Evolutionary conservation across 2,113 vertebrate genomes (phyloP).

Genomic region (Gorsachius goisagi): DNA sequence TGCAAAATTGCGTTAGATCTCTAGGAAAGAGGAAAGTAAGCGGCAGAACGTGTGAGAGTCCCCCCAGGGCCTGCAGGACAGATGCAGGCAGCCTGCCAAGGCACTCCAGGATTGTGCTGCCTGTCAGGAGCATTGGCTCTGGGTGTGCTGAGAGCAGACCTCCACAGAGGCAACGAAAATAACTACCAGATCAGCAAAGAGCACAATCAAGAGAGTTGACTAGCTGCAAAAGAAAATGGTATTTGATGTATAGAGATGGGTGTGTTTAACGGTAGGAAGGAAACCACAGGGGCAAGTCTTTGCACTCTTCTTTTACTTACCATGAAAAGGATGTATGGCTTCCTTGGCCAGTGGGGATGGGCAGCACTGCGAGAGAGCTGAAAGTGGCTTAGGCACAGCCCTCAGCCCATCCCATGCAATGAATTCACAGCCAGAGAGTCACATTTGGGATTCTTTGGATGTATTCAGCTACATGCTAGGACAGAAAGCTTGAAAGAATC

Average conservation of each 20-base stretch:
- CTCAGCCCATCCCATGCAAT: background rate
- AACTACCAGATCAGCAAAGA: constrained; percentile 51
- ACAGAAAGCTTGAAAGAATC: background rate
- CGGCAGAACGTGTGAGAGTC: background rate
- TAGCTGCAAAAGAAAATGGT: background rate
- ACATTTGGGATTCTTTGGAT: background rate
- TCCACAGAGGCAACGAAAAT: constrained; percentile 38
- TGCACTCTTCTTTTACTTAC: background rate
- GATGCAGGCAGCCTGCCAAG: constrained; percentile 38
- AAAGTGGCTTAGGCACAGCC: background rate
- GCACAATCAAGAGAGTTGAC: background rate
- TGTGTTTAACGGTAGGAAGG: background rate
- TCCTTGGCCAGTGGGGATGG: background rate
- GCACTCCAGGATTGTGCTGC: constrained; percentile 58
- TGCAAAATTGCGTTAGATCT: constrained; percentile 41
- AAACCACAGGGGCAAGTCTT: background rate
- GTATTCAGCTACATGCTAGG: background rate
- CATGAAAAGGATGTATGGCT: background rate
- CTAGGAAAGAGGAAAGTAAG: constrained; percentile 47
- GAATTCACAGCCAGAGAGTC: background rate
- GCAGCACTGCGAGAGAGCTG: background rate
- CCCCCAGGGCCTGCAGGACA: constrained; percentile 35
- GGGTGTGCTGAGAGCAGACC: constrained; percentile 40
- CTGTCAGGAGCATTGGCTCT: constrained; percentile 43
- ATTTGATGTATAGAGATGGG: background rate